phyloP scores from a whole-genome alignment of 2,888 invertebrate species.

The Quadroppia sp. region DNA sequence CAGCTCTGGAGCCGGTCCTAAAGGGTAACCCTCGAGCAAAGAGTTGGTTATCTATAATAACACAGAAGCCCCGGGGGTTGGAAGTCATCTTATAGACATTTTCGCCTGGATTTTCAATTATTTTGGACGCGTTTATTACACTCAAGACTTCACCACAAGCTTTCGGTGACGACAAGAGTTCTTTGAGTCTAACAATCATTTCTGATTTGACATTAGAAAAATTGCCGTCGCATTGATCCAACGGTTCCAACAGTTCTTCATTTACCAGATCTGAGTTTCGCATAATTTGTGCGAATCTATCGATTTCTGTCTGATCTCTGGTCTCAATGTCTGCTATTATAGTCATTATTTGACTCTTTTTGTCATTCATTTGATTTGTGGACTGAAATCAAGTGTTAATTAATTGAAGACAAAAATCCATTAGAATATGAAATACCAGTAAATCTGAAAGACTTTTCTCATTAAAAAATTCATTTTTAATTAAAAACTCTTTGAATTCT shows the following conservation, averaged over 20 bases:
- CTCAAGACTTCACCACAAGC: not conserved
- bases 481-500: conserved; percentile 8
- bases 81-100: conserved; percentile 37
- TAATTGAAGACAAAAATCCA: not conserved
- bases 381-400: not conserved
- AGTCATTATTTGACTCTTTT: not conserved
- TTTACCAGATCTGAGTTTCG: not conserved
- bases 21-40: not conserved
- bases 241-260: not conserved
- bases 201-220: not conserved
- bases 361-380: not conserved
- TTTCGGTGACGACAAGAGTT: not conserved
- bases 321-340: conserved; percentile 10
- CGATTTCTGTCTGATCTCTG: not conserved
- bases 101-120: not conserved
- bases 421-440: not conserved
- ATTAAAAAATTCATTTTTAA: not conserved
- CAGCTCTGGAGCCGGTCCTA: conserved; percentile 24
- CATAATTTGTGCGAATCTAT: not conserved
- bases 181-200: not conserved
- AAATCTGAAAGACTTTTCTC: conserved; percentile 1
- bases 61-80: conserved; percentile 35
- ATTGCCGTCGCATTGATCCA: not conserved
- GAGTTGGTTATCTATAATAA: conserved; percentile 39
- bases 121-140: not conserved